Base-by-base conservation (phyloP, 2,888 invertebrate genomes). In the Dexiosoma caninum region DNA sequence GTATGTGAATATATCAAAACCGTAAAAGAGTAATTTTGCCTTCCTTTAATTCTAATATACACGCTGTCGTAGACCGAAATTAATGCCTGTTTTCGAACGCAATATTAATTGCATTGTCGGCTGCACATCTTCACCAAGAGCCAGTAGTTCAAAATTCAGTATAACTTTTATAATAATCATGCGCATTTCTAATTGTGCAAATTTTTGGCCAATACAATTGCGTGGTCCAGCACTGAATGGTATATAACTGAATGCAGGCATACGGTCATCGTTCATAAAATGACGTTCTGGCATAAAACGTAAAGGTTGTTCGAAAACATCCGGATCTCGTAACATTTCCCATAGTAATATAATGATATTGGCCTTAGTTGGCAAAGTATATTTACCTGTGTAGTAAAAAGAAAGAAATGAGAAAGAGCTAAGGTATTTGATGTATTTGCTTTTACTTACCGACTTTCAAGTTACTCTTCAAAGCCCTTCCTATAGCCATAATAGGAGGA, bases 401-500 rank as follows among this genome's bases (percentile, higher is more conserved):
- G 37, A 21, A 37, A 40, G 9, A 10, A 8, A 21, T 32, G 1
- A 7, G 10, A 3, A 9, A 30, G 10, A 16, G 2, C 0, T 30
- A 12, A 16, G 16, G 14, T 16, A 42, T 14, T 49, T 10, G 12
- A 27, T 4, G 0, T n/a, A n/a, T 37, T 19, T 1, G n/a, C 5
- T 23, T 23, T 8, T 14, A 59, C 72, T 87, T 88, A 93, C 93
- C 92, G 82, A 94, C 85, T 60, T 86, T 86, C 14, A 93, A 86
- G 78, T 92, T 91, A 83, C 92, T 91, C 0, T 90, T 89, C n/a
- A 94, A 82, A 8, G 81, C 85, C 59, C 94, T 91, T 6, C 92
- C 92, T 55, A 94, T 91, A 8, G 93, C 91, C 35, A 93, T 93
- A 10, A 94, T 93, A 53, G 93, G 93, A 0, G 94, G 94, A 84